Base-by-base conservation (phyloP, 2,797 vertebrate species). In the Epinephelus coioides region DNA sequence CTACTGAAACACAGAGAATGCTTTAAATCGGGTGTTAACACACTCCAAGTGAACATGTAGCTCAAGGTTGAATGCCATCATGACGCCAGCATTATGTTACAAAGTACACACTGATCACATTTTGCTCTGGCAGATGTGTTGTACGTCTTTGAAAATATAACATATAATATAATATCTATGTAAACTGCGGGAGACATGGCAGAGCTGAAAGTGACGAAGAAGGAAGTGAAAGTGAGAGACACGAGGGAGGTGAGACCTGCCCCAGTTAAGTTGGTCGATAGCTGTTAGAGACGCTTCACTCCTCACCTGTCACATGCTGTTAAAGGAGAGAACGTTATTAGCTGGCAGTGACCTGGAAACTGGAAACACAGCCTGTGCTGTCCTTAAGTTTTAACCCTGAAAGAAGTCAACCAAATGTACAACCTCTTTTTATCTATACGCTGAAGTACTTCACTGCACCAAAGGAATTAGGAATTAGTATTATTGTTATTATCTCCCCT, bases 261-360 rank as follows among this genome's bases (percentile, higher is more conserved):
- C 47, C 69, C 34, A 53, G 34, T 62, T 44, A n/a, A 63, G 18
- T 5, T 21, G 18, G 57, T 53, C 30, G 21, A 62, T 72, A 40
- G 57, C 17, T 6, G 49, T 61, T 51, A 27, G 54, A 59, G 53
- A 75, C n/a, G 6, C 34, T 54, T 67, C 34, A 12, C 62, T 50
- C 62, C 18, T 57, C 54, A 57, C 72, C 73, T 51, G 73, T 51
- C 55, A 53, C 23, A 30, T 51, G 34, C 14, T 60, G 47, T 76
- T 18, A 51, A 18, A 76, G 55, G 44, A 67, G 46, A 66, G 21
- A 17, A 3, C 0, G 57, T 43, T 53, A 18, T 60, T 53, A n/a
- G n/a, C 23, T 59, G 63, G 2, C 18, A 27, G 2, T 46, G 73
- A 76, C 55, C 55, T 51, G 23, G 50, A 59, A 67, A 59, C 49